Conservation (phyloP, 1,140 invertebrate species). For the Harpegnathos saltator region DNA sequence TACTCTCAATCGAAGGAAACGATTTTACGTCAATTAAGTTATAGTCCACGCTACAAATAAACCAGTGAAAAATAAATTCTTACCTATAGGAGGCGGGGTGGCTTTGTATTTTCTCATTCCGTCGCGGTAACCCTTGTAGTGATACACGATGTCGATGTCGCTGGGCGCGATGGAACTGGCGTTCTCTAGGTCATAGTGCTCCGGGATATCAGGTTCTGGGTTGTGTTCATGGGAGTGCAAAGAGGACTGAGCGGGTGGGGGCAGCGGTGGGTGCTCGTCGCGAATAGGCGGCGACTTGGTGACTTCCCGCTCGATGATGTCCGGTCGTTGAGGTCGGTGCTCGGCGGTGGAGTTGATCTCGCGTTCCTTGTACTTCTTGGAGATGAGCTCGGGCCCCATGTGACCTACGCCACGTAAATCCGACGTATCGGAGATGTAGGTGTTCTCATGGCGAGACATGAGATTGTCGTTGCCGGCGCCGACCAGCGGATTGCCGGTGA, state of each 20-base stretch:
- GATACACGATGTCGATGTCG: constrained; percentile 98
- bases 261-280: constrained; percentile 91
- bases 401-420: constrained; percentile 88
- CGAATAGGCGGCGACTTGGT: constrained; percentile 91
- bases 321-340: constrained; percentile 92
- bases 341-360: constrained; percentile 89
- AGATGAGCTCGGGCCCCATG: constrained; percentile 92
- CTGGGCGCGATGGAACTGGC: constrained; percentile 98
- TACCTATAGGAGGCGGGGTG: constrained; percentile 89
- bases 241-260: constrained; percentile 88
- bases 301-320: constrained; percentile 96
- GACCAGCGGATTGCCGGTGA: constrained; percentile 80
- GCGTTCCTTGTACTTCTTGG: constrained; percentile 95
- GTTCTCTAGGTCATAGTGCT: constrained; percentile 98
- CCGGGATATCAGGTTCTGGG: constrained; percentile 93
- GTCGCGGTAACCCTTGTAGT: constrained; percentile 97
- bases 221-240: constrained; percentile 90
- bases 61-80: too few species aligned
- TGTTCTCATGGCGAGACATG: constrained; percentile 84
- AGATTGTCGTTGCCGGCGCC: constrained; percentile 77
- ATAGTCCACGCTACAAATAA: too few species aligned
- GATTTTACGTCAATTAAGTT: too few species aligned
- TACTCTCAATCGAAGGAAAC: too few species aligned
- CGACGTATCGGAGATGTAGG: constrained; percentile 83
- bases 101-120: constrained; percentile 95